phyloP scores from a whole-genome alignment of 64 coral and sea anemone genomes.

The Porites australiensis region DNA sequence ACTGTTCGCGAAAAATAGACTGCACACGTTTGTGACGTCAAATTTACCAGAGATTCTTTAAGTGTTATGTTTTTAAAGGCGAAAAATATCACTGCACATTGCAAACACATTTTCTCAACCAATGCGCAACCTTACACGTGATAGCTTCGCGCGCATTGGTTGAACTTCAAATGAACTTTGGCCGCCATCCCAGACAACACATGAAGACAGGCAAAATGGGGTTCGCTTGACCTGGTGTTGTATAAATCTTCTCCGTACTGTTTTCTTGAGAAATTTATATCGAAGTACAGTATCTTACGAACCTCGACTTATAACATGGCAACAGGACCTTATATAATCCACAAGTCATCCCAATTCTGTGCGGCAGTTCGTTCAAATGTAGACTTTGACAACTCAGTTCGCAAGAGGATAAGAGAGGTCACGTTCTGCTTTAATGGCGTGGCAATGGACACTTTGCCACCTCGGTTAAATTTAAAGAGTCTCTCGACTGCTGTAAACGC shows the following conservation, averaged over 20 bases:
- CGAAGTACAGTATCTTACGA: not conserved
- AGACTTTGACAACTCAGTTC: conserved; percentile 73
- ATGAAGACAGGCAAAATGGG: not conserved
- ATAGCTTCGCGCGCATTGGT: conserved; percentile 27
- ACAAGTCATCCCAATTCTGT: conserved; percentile 92
- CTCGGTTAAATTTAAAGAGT: conserved; percentile 74
- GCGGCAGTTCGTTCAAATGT: conserved; percentile 89
- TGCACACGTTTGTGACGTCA: too few species aligned
- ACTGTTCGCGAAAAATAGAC: too few species aligned
- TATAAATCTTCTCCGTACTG: not conserved
- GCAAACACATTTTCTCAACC: too few species aligned
- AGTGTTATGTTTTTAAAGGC: not conserved
- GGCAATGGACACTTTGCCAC: conserved; percentile 41
- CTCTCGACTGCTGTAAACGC: conserved; percentile 79
- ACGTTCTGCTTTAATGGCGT: conserved; percentile 83
- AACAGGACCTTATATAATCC: conserved; percentile 92
- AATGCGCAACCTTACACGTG: not conserved
- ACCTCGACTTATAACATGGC: conserved; percentile 49
- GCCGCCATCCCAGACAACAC: not conserved
- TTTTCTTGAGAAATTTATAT: not conserved
- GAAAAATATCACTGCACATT: not conserved
- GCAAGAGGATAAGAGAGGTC: conserved; percentile 55
- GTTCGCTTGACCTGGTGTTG: not conserved
- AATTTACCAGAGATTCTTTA: too few species aligned
- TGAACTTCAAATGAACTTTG: conserved; percentile 44